Evolutionary conservation across 2,888 invertebrate species (phyloP), one percentile per base, ranked within the genome.

Genomic region (Caenorhabditis afra): DNA sequence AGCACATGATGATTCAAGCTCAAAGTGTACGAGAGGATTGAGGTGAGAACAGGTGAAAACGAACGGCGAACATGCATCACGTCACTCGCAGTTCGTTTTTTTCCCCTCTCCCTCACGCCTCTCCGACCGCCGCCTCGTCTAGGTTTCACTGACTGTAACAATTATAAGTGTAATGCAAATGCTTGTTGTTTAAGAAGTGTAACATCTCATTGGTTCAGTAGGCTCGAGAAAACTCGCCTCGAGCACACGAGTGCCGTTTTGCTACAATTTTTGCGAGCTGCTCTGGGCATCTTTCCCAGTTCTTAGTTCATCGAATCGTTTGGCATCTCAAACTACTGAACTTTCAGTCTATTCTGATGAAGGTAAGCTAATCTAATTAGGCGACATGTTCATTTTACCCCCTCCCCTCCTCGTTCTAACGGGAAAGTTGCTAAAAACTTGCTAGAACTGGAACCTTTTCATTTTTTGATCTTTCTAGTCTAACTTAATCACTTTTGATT

Each of bases 141-240:
- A 59, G 50, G 37, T 22, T 61, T 70, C 29, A 22, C 39, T 23
- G 64, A 82, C 82, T 82, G 82, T 82, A 82, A 82, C 82, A 82
- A 79, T 81, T 78, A 71, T 75, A 67, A 75, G 77, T 82, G 82
- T 82, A 82, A 82, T 81, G 79, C 79, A 79, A 79, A 82, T 82
- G 79, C 76, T 82, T 82, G 79, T 77, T 76, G 76, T 76, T 76
- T 68, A 68, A 76, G 64, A 76, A 68, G 76, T 76, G 76, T 76
- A 76, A 76, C 75, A 75, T 76, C n/a, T n/a, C 76, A 76, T 76
- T 76, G 76, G 68, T 70, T 76, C 68, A 70, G 68, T 68, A 57
- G 68, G 68, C 68, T 76, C 68, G 68, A 58, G 67, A 62, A 76
- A 76, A 68, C 76, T 76, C 68, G 75, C 29, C 29, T 7, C 47